Evolutionary conservation across 2,797 vertebrate genomes (phyloP).

Genomic region (Poliocrania exsul): DNA sequence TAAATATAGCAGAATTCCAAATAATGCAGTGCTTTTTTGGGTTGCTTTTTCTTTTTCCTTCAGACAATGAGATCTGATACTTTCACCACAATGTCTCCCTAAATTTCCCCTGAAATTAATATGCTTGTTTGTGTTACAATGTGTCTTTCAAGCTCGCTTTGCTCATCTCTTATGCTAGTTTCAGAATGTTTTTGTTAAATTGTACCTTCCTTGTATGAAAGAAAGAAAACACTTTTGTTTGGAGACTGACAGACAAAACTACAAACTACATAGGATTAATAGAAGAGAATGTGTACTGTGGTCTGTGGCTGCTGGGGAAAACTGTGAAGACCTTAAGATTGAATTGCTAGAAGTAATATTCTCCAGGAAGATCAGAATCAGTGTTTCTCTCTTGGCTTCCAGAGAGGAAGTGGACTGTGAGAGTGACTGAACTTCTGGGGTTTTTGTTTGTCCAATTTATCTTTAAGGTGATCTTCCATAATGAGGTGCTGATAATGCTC

Average conservation of each 20-base stretch:
- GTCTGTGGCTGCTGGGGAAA: not conserved
- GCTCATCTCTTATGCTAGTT: not conserved
- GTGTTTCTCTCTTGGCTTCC: not conserved
- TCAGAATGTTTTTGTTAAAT: not conserved
- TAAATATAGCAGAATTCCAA: not conserved
- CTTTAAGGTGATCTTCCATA: not conserved
- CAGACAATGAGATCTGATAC: not conserved
- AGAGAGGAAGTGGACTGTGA: not conserved
- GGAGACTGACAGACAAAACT: not conserved
- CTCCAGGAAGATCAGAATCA: not conserved
- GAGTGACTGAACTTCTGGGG: not conserved
- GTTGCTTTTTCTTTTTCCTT: rapidly evolving
- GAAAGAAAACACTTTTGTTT: not conserved
- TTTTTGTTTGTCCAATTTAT: not conserved
- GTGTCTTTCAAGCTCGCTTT: not conserved
- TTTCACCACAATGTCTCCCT: not conserved
- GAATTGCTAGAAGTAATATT: not conserved
- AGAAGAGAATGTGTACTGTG: not conserved
- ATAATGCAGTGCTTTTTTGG: not conserved
- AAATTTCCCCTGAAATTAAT: not conserved
- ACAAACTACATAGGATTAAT: not conserved
- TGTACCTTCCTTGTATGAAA: not conserved
- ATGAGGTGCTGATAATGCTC: not conserved
- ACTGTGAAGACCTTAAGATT: not conserved
- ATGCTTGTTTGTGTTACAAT: not conserved